A percentile compares a stretch with the other conserved stretches of the same genome.
Conservation (phyloP, 2,888 invertebrate species). For the Drosophila glabriapex region DNA sequence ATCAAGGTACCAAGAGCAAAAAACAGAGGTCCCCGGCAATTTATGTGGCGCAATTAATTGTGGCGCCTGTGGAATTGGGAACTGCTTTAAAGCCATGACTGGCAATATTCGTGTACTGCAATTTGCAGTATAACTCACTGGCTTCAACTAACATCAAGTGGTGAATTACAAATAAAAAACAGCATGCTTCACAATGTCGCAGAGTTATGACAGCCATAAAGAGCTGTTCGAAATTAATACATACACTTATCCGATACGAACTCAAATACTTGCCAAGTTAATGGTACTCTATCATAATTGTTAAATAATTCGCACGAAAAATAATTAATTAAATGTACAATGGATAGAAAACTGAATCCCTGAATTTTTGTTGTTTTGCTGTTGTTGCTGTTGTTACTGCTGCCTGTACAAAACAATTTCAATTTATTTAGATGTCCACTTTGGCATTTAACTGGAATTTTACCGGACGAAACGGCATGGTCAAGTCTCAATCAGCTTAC, state of each 20-base stretch:
- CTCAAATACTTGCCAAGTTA: conserved; percentile 19
- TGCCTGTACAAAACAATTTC: conserved; percentile 2
- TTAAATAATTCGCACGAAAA: conserved; percentile 12
- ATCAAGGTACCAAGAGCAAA: conserved; percentile 55
- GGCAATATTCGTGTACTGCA: conserved; percentile 31
- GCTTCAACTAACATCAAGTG: conserved; percentile 50
- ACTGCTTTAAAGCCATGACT: conserved; percentile 44
- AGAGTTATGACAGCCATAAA: conserved; percentile 48
- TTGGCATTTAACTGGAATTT: conserved; percentile 2
- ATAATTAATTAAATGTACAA: conserved; percentile 36
- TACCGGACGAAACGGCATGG: neutral
- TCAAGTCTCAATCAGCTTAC: conserved; percentile 31
- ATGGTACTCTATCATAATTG: conserved; percentile 21
- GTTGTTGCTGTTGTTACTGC: neutral
- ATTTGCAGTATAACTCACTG: conserved; percentile 69
- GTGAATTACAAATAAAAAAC: conserved; percentile 45
- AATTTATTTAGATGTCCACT: neutral
- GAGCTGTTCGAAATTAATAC: conserved; percentile 3
- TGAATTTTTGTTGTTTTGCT: neutral
- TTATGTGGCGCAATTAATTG: conserved; percentile 66
- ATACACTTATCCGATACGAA: neutral
- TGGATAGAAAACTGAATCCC: conserved; percentile 22
- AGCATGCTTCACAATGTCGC: conserved; percentile 39
- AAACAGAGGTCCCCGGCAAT: conserved; percentile 28
- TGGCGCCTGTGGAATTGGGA: conserved; percentile 38